phyloP scores from a whole-genome alignment of 1,140 invertebrate genomes.

The Macrocentrus cingulum region DNA sequence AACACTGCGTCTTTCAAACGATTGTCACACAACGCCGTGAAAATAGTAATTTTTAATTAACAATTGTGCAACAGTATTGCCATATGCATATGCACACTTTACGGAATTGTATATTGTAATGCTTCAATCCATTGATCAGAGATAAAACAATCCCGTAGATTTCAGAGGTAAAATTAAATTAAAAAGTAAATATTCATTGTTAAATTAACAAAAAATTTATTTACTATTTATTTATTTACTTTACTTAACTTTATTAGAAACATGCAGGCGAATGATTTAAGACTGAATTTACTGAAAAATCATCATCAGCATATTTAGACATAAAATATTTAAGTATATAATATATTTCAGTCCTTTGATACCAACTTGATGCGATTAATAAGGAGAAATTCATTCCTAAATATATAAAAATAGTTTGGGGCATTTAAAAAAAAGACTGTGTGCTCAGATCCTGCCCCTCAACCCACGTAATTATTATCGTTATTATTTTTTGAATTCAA shows the following conservation, averaged over 20 bases:
- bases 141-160: too few species aligned
- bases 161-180: too few species aligned
- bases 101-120: constrained; percentile 30
- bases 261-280: constrained; percentile 54
- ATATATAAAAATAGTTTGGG: constrained; percentile 19
- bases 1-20: too few species aligned
- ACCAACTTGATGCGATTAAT: constrained; percentile 52
- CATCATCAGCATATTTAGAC: constrained; percentile 44
- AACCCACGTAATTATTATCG: constrained; percentile 1
- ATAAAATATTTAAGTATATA: constrained; percentile 46
- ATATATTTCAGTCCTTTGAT: constrained; percentile 54
- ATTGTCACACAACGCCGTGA: too few species aligned
- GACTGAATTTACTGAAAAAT: constrained; percentile 55
- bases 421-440: constrained; percentile 27
- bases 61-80: background rate
- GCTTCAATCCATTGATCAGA: background rate
- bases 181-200: too few species aligned
- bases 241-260: too few species aligned
- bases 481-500: background rate
- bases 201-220: constrained; percentile 5
- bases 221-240: too few species aligned
- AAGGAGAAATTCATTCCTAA: constrained; percentile 33
- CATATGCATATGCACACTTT: constrained; percentile 20
- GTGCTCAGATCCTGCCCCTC: constrained; percentile 20
- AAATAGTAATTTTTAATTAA: background rate